Evolutionary conservation across 2,888 invertebrate species (phyloP), one percentile per base, ranked within the genome.

Genomic region (Drosophila heteroneura): DNA sequence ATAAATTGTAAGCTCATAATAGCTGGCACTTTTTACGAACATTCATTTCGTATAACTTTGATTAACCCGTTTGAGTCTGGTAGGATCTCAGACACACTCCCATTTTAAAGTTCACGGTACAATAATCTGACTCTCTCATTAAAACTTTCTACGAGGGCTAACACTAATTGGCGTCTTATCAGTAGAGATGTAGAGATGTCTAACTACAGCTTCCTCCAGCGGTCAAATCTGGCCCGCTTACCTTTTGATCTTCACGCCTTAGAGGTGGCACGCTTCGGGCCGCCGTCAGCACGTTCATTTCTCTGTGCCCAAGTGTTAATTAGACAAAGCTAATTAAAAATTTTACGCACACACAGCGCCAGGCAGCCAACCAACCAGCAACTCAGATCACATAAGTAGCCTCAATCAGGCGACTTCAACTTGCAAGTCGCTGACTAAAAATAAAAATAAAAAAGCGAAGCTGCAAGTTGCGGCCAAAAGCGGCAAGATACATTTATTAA

Each of bases 291-390:
- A 53, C 66, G 58, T 71, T 61, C 66, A 61, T 66, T 62, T 72
- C 73, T 69, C 67, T 76, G 82, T 62, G 61, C 35, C 57, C 79
- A 88, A 88, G 88, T 88, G 88, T 88, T 88, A 88, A 88, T 88
- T 88, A 88, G 86, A 89, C 89, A 81, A 81, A 84, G 73, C 89
- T 88, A 88, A 88, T 88, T 88, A 90, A 88, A 79, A 82, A 85
- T 90, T 83, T 90, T 86, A 79, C 70, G 77, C 90, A 83, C 90
- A 90, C 74, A 69, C 61, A 80, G 78, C 78, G 76, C 68, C 58
- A 60, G 79, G 32, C 52, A 60, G 37, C 41, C 62, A 32, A 16
- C 28, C 26, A 49, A 19, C 28, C 61, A 22, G 49, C 9, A 28
- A n/a, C 28, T 57, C 65, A 72, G 60, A 61, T 44, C 68, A 68